Evolutionary conservation across 1,140 invertebrate genomes (phyloP), one percentile per base, ranked within the genome.

Genomic region (Eumaeus atala): DNA sequence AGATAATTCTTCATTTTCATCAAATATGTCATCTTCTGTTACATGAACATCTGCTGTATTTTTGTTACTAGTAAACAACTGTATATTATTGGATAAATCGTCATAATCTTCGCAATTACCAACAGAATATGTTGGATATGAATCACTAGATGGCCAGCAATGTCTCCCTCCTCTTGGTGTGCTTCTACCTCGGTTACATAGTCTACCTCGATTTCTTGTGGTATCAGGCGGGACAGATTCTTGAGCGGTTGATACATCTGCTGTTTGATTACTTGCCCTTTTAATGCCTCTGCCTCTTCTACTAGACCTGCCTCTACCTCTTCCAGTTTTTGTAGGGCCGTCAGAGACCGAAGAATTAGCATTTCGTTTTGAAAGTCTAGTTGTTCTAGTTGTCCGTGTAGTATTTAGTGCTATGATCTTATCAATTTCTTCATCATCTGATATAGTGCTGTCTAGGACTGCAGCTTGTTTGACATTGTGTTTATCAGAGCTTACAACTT

Each of bases 81-180:
- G 17, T 47, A 74, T 60, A n/a, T 61, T 42, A 36, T 74, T 63
- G 0, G 59, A 69, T 9, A 62, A 40, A 36, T 84, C 80, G 0
- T 67, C 66, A 44, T 85, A 85, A 34, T 84, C 78, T 9, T 69
- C 61, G 1, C 74, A 76, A 48, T 85, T 82, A 0, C 82, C 82
- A 12, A 85, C 51, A 49, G 66, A 79, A 47, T 65, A 75, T 16
- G 21, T 53, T 42, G 21, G 21, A 50, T 50, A 50, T 14, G 28
- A 11, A 36, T 36, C 14, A 8, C 6, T 4, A 12, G n/a, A 4
- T 50, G 16, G 35, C 12, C 12, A 14, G 8, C n/a, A 35, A 11
- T 7, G 8, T 14, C 12, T 34, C 5, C 38, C 9, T 34, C 50
- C 18, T 28, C 38, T 33, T 48, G 38, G 11, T 12, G 42, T 51